Evolutionary conservation across 92 coral and sea anemone species (phyloP), one percentile per base, ranked within the genome.

Genomic region (Nematostella vectensis): DNA sequence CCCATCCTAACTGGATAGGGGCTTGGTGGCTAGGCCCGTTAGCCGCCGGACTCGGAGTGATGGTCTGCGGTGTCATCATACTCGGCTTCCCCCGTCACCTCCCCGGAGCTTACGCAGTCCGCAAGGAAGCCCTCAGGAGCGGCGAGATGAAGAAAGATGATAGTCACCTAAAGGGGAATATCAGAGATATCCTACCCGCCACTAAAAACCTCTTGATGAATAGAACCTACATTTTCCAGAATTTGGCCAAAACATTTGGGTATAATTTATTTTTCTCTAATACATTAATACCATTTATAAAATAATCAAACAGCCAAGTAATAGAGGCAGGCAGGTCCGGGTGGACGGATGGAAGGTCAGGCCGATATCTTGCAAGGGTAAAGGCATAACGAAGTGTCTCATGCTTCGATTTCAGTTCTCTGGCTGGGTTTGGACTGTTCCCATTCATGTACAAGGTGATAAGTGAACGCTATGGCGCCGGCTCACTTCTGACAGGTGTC

Each of bases 1-100:
- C n/a, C n/a, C n/a, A n/a, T n/a, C 85, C 31, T 89, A 94, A 94
- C 84, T 94, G n/a, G n/a, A n/a, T n/a, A n/a, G n/a, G n/a, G n/a
- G n/a, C n/a, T n/a, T n/a, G n/a, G n/a, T n/a, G n/a, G 96, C 73
- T 89, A 2, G 96, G 96, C 4, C 71, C 70, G 38, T 47, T 80
- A 22, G 54, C 59, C 1, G 78, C 72, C 31, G 96, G 86, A 4
- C 1, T 48, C 11, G 17, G 76, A 0, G 65, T 84, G 2, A n/a
- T 72, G 17, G 11, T 73, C 0, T 40, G 50, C 27, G 57, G 82
- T 1, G 38, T 82, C 16, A 61, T 80, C 16, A 47, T 89, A 44
- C 59, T 80, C 2, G 96, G 96, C n/a, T 89, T 65, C 50, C 96
- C 96, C 12, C 24, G 67, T 3, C 80, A 68, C 48, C 60, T 88